Conservation (phyloP, 64 coral and sea anemone species). For the Exaiptasia diaphana region DNA sequence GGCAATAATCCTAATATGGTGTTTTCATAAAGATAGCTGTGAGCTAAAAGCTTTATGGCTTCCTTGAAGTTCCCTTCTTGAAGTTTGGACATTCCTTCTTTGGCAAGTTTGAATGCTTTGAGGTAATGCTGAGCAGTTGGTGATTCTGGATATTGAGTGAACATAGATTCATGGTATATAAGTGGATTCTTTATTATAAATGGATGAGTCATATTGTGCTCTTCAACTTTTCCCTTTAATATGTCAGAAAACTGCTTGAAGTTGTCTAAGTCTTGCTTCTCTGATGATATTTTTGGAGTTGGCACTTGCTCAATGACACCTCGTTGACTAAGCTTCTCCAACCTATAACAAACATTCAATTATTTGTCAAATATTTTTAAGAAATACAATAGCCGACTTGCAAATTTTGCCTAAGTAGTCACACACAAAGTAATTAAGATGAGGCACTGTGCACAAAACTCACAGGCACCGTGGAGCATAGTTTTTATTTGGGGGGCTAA, state of each 20-base stretch:
- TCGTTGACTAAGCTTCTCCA: too few relatives aligned
- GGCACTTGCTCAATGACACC: too few relatives aligned
- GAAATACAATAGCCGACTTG: too few relatives aligned
- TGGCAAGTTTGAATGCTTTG: constrained; percentile 59
- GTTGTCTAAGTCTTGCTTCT: not conserved
- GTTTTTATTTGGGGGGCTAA: too few relatives aligned
- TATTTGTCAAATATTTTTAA: too few relatives aligned
- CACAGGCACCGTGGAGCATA: too few relatives aligned
- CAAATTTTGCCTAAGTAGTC: too few relatives aligned
- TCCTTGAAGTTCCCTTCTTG: constrained; percentile 50
- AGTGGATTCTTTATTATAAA: constrained; percentile 43
- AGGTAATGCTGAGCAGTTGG: constrained; percentile 74
- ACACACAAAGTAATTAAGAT: too few relatives aligned
- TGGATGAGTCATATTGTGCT: constrained; percentile 27
- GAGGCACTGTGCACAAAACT: too few relatives aligned
- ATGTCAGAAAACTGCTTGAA: not conserved
- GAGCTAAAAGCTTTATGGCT: constrained; percentile 55
- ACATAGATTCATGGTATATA: constrained; percentile 40
- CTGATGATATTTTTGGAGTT: too few relatives aligned
- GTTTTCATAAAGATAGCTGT: constrained; percentile 47
- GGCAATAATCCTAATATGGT: constrained; percentile 49
- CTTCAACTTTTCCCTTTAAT: not conserved
- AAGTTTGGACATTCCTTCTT: constrained; percentile 56
- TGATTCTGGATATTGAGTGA: constrained; percentile 48
- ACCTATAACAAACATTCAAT: too few relatives aligned